Evolutionary conservation across 2,888 invertebrate genomes (phyloP), one percentile per base, ranked within the genome.

Genomic region (Lingula anatina): DNA sequence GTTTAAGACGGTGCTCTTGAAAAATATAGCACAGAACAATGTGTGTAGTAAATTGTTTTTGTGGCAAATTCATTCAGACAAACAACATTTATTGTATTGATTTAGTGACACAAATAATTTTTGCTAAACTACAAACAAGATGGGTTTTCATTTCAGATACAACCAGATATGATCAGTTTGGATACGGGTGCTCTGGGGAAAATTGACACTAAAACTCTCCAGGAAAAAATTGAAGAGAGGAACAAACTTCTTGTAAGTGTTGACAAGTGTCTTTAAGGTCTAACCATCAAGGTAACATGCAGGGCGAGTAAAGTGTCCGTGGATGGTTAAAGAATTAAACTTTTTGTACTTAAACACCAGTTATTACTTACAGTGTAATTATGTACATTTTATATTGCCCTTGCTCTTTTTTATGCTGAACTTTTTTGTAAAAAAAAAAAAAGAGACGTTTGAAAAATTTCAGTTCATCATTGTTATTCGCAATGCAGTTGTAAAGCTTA

Each of bases 91-190:
- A n/a, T n/a, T n/a, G n/a, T 18, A 36, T 28, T 15, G 15, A 24
- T 26, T 18, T 18, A 20, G 24, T 3, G 4, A 40, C 31, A 27
- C 5, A 9, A 24, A 25, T 31, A n/a, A n/a, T 23, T 51, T 12
- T 37, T 3, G 12, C n/a, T n/a, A n/a, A n/a, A n/a, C n/a, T n/a
- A n/a, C 15, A 28, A 7, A n/a, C 35, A 2, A 38, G n/a, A 21
- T 20, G 44, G 39, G 25, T 41, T 41, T 51, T 39, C 25, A 40
- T 56, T 62, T 9, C 64, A 84, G 83, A 88, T 97, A 65, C 95
- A 90, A 56, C 85, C 92, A 0, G 94, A 97, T 65, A 84, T 99
- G 62, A 97, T 99, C 56, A 85, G 88, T 2, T 81, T 97, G 56
- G 88, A 97, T 81, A 88, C 93, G 3, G 82, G 83, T 51, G 83